Evolutionary conservation across 2,797 vertebrate species (phyloP).

Genomic region (Sebastes diploproa): DNA sequence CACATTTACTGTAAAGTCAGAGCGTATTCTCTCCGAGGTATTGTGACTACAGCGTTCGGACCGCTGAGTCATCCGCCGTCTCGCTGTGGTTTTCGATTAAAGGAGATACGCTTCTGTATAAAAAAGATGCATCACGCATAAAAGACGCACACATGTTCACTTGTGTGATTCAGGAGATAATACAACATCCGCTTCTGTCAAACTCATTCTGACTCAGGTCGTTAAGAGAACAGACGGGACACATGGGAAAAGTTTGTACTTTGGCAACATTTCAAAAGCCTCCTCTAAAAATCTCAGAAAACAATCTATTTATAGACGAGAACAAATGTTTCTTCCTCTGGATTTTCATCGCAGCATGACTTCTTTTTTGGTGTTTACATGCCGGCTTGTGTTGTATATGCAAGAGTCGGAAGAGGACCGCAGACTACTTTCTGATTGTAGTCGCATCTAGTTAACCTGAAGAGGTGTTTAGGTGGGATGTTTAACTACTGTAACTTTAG

Average conservation of each 20-base stretch:
- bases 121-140: constrained; percentile 18
- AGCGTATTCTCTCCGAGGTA: constrained; percentile 5
- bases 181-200: constrained; percentile 49
- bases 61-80: constrained; percentile 44
- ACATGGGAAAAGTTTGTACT: constrained; percentile 54
- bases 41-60: constrained; percentile 29
- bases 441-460: neutral
- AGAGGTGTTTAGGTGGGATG: neutral
- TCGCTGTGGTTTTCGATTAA: neutral
- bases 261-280: constrained; percentile 37
- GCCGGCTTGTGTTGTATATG: constrained; percentile 6
- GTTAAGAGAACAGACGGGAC: constrained; percentile 25
- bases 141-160: constrained; percentile 10
- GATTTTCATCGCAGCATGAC: constrained; percentile 6
- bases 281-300: constrained; percentile 18
- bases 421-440: neutral
- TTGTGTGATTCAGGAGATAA: constrained; percentile 53
- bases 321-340: constrained; percentile 39
- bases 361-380: constrained; percentile 31
- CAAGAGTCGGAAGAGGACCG: neutral
- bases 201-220: constrained; percentile 57
- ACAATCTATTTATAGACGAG: constrained; percentile 58
- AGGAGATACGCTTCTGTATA: neutral
- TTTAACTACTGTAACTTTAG: constrained; percentile 6
- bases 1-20: constrained; percentile 58